Base-by-base conservation (phyloP, 2,797 vertebrate species). In the Mionectes olivaceus region DNA sequence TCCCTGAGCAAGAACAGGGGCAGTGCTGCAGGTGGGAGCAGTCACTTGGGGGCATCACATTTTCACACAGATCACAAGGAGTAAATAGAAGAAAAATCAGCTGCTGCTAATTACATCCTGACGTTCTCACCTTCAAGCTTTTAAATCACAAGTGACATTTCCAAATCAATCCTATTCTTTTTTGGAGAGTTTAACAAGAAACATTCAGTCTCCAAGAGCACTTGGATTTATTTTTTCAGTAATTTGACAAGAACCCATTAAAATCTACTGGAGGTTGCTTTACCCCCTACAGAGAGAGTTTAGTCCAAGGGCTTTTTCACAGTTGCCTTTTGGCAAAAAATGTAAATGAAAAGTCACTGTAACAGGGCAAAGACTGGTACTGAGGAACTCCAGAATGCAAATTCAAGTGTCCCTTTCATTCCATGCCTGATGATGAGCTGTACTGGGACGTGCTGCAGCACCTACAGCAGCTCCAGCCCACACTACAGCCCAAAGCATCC, bases 171-270 rank as follows among this genome's bases (percentile, higher is more conserved):
- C 86, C 84, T 87, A 76, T 79, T 92, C 89, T 91, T 90, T 95
- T 82, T 55, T 61, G 32, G 92, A 96, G 92, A 94, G 71, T 94
- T 94, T 94, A 90, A 88, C 68, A 90, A 90, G 87, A 96, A 95
- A 94, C 70, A 67, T 77, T 60, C 69, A 27, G 49, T 83, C 65
- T 75, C 65, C 50, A 57, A 86, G 75, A 85, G 83, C 49, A 86
- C 85, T 74, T 30, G 56, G 59, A 69, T 93, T 95, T 88, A 85
- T 87, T 93, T 91, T 80, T 71, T 89, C 89, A 65, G 87, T 78
- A 82, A 94, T 86, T 70, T 94, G 89, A 96, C 84, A 95, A 75
- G 88, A 94, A 87, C 35, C 87, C 60, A 94, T 90, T 91, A 93
- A 95, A 93, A 92, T 49, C 82, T 92, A 82, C 84, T 65, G 76